Evolutionary conservation across 2,888 invertebrate genomes (phyloP).

Genomic region (Diaprepes abbreviatus): DNA sequence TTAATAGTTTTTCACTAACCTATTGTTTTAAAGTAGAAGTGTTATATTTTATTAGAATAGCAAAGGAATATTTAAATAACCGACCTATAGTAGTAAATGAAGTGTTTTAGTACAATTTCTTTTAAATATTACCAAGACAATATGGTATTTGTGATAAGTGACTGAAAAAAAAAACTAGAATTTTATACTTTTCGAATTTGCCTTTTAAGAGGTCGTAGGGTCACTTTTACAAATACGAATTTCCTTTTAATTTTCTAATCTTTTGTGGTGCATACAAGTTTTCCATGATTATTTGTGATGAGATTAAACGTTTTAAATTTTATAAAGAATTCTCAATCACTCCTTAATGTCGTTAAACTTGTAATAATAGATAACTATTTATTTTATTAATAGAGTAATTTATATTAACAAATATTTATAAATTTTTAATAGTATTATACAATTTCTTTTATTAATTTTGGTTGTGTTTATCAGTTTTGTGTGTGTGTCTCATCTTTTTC

Average conservation of each 20-base stretch:
- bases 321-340: slow-evolving; percentile 44
- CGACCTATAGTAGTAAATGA: slow-evolving; percentile 39
- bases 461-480: slow-evolving; percentile 46
- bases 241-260: slow-evolving; percentile 16
- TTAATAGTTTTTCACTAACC: slow-evolving; percentile 56
- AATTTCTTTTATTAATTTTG: slow-evolving; percentile 28
- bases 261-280: slow-evolving; percentile 36
- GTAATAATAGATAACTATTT: slow-evolving; percentile 58
- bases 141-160: slow-evolving; percentile 59
- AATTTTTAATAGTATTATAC: slow-evolving; percentile 47
- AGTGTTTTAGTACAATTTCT: slow-evolving; percentile 59
- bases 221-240: slow-evolving; percentile 53
- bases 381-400: slow-evolving; percentile 60
- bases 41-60: slow-evolving; percentile 57
- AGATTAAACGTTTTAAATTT: slow-evolving; percentile 43
- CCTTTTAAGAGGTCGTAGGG: slow-evolving; percentile 52
- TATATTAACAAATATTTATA: slow-evolving; percentile 55
- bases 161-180: slow-evolving; percentile 51
- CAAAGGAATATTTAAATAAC: slow-evolving; percentile 44
- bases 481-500: slow-evolving; percentile 47
- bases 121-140: slow-evolving; percentile 58
- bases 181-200: slow-evolving; percentile 54
- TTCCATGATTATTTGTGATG: slow-evolving; percentile 43
- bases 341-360: slow-evolving; percentile 49
- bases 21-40: slow-evolving; percentile 54